A percentile compares a stretch with the other conserved stretches of the same genome.
phyloP scores from a whole-genome alignment of 2,888 invertebrate genomes.

The Augiades crinisus region DNA sequence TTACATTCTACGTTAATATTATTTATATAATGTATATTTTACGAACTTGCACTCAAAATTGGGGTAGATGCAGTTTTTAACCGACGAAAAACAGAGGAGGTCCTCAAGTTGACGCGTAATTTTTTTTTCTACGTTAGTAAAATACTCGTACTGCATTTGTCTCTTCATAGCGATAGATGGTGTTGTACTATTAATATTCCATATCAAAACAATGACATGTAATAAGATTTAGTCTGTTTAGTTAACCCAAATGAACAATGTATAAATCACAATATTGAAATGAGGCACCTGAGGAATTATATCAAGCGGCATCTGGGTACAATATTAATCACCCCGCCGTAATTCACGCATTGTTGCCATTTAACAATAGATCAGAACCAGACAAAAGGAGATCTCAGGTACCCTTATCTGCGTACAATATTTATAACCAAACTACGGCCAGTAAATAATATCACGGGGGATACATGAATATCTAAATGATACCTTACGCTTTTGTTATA shows the following conservation, averaged over 20 bases:
- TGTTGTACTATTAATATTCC: too few relatives aligned
- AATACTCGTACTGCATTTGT: too few relatives aligned
- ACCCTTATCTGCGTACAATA: conserved; percentile 26
- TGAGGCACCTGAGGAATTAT: conserved; percentile 6
- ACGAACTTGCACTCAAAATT: too few relatives aligned
- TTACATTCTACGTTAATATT: too few relatives aligned
- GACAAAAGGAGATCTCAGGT: conserved; percentile 29
- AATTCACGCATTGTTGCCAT: conserved; percentile 33
- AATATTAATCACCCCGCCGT: conserved; percentile 31
- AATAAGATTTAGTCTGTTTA: not conserved
- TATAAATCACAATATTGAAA: conserved; percentile 22
- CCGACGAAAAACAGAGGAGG: too few relatives aligned
- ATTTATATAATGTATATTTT: too few relatives aligned
- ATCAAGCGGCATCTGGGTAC: conserved; percentile 21
- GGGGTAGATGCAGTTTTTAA: too few relatives aligned
- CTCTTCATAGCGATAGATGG: too few relatives aligned
- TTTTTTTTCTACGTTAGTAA: too few relatives aligned
- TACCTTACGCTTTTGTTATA: conserved; percentile 1
- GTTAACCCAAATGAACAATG: conserved; percentile 2
- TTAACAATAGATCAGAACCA: conserved; percentile 35
- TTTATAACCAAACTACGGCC: conserved; percentile 20
- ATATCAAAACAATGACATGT: too few relatives aligned
- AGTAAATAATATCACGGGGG: conserved; percentile 25
- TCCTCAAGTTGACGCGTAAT: too few relatives aligned
- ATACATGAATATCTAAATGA: not conserved